Evolutionary conservation across 2,888 invertebrate genomes (phyloP).

Genomic region (Cephus spinipes): DNA sequence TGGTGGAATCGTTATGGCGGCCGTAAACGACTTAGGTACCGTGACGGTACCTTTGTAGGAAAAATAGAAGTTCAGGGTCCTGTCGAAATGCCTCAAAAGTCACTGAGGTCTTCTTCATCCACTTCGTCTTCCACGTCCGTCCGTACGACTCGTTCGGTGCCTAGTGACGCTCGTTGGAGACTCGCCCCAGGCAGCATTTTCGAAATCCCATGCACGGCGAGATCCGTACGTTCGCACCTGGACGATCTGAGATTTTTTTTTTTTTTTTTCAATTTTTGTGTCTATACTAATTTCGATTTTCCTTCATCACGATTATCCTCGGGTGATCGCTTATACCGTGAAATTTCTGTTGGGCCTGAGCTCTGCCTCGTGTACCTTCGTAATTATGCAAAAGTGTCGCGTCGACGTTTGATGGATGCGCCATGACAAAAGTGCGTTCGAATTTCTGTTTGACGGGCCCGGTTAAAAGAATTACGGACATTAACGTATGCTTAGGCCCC

Average conservation of each 20-base stretch:
- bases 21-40: slow-evolving; percentile 52
- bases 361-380: not conserved
- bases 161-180: not conserved
- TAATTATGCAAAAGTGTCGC: slow-evolving; percentile 14
- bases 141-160: slow-evolving; percentile 14
- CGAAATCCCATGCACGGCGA: not conserved
- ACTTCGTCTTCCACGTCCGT: slow-evolving; percentile 19
- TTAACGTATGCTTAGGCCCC: not conserved
- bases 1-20: slow-evolving; percentile 33
- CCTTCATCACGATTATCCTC: not conserved
- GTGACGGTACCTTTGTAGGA: slow-evolving; percentile 48
- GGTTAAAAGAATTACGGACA: slow-evolving; percentile 41
- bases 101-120: slow-evolving; percentile 22
- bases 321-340: not conserved
- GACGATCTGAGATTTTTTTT: not conserved
- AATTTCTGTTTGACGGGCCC: slow-evolving; percentile 27
- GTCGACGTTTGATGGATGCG: slow-evolving; percentile 47
- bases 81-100: slow-evolving; percentile 28
- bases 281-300: not conserved
- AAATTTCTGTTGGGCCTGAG: not conserved
- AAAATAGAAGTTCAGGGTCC: slow-evolving; percentile 45
- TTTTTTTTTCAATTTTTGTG: not conserved
- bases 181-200: not conserved
- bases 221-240: not conserved
- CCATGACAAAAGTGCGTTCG: slow-evolving; percentile 42